Base-by-base conservation (phyloP, 2,797 vertebrate genomes). In the Lagorchestes hirsutus region DNA sequence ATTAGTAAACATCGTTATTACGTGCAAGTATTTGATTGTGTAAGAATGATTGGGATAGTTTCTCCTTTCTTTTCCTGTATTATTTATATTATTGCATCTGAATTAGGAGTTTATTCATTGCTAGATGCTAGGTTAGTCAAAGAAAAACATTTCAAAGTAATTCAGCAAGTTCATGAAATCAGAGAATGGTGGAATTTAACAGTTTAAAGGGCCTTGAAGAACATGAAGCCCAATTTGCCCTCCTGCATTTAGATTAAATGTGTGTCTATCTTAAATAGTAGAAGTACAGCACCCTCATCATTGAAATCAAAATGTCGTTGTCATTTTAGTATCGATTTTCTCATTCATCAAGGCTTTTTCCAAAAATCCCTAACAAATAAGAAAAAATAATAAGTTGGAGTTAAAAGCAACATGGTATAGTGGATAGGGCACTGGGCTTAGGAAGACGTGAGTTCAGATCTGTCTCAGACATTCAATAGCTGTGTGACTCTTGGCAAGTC, bases 31-130 rank as follows among this genome's bases (percentile, higher is more conserved):
- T 87, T 87, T 82, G 74, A 27, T 46, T 87, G 74, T 27, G 22
- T 46, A 46, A 24, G 40, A 87, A 27, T 16, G 62, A 67, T n/a
- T 16, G 24, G 74, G 59, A 34, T 29, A 5, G 90, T 13, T 28
- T 91, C 29, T 92, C n/a, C 91, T 31, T 54, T 93, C 52, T 55
- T 13, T 93, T 54, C 29, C 54, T 1, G 13, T 6, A 82, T 0
- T 93, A 74, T n/a, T 28, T 40, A 74, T 11, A 90, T 55, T 93
- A 92, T 92, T 87, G 52, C 40, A 54, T 93, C 59, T 95, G 28
- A 58, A 93, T 74, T 82, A 34, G 74, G 34, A 93, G 58, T 3
- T 27, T 92, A 52, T 55, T 0, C 31, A 95, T 93, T 59, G n/a
- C 93, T 96, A 55, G 11, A 34, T 91, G 57, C 93, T 82, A 94